Conservation (phyloP, 2,113 vertebrate species). For the Pelodiscus sinensis region DNA sequence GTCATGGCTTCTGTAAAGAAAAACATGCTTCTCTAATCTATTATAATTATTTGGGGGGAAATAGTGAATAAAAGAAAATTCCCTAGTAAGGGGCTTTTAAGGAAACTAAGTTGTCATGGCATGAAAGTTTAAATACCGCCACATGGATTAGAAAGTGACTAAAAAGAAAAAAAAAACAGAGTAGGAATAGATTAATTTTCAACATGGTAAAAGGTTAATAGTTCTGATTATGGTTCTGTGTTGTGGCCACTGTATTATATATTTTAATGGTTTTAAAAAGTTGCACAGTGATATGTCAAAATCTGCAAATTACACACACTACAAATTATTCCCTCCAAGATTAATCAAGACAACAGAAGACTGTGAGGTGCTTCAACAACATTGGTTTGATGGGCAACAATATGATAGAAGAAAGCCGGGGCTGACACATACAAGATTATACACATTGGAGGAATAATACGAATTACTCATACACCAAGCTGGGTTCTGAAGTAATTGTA, state of each 20-base stretch:
- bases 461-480: not conserved
- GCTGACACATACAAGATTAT: constrained; percentile 17
- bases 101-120: constrained; percentile 26
- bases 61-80: too few species aligned
- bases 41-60: not conserved
- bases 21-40: not conserved
- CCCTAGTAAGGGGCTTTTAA: rapidly evolving
- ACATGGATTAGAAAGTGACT: not conserved
- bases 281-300: not conserved
- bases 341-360: not conserved
- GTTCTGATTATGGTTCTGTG: not conserved
- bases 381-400: constrained; percentile 10
- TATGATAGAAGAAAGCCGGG: not conserved
- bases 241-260: not conserved
- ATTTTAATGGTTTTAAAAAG: not conserved
- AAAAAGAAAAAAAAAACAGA: not conserved
- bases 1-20: not conserved
- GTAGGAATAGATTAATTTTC: not conserved
- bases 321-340: not conserved
- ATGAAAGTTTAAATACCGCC: constrained; percentile 30
- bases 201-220: not conserved
- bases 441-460: not conserved
- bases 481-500: not conserved
- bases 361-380: constrained; percentile 26
- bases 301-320: not conserved